phyloP scores from a whole-genome alignment of 2,888 invertebrate genomes.

The Lasioglossum marginatum region DNA sequence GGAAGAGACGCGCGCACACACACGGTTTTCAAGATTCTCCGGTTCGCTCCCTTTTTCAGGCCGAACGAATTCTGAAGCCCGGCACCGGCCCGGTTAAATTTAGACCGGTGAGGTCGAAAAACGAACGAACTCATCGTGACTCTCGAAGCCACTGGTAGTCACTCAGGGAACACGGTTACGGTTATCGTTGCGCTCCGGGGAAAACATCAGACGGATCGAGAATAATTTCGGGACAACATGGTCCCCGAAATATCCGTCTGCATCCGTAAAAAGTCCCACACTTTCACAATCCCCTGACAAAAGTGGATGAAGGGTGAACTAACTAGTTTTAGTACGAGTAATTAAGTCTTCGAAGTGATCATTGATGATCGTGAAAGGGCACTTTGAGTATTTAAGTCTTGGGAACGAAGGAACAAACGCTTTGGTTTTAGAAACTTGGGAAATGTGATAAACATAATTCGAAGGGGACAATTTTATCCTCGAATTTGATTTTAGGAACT shows the following conservation, averaged over 20 bases:
- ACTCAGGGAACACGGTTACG: slow-evolving; percentile 55
- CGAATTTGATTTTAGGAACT: background rate
- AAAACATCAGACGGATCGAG: slow-evolving; percentile 36
- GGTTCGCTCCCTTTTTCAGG: slow-evolving; percentile 58
- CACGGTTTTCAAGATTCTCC: slow-evolving; percentile 51
- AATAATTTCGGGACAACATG: slow-evolving; percentile 28
- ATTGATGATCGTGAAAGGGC: background rate
- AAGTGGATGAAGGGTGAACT: background rate
- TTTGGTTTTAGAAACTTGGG: background rate
- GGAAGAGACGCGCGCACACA: background rate
- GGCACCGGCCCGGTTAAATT: slow-evolving; percentile 73
- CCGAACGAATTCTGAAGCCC: slow-evolving; percentile 61
- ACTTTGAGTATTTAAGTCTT: background rate
- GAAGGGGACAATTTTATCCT: background rate
- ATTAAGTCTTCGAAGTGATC: background rate
- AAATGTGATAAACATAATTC: background rate
- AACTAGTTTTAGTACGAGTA: background rate
- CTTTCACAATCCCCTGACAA: background rate
- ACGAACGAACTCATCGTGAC: slow-evolving; percentile 72
- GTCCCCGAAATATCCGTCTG: slow-evolving; percentile 24
- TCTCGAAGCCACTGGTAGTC: slow-evolving; percentile 54
- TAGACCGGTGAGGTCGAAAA: slow-evolving; percentile 75
- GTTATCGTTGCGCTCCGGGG: slow-evolving; percentile 36
- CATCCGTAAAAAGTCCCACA: background rate
- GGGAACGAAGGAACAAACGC: background rate